Base-by-base conservation (phyloP, 2,797 vertebrate species). In the Falco cherrug region DNA sequence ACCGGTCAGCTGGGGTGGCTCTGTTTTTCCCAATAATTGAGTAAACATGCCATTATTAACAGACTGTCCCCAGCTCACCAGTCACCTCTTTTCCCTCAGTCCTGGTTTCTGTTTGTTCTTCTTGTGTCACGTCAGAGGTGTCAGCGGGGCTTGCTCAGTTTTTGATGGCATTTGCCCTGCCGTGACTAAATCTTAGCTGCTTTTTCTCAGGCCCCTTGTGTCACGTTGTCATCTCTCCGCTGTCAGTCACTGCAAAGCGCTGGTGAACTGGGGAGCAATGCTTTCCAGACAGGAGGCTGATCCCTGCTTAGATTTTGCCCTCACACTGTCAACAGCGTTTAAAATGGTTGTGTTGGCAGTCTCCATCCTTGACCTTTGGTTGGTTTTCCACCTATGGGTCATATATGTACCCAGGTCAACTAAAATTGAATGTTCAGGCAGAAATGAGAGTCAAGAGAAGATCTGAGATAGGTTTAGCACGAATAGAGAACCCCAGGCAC, bases 281-380 rank as follows among this genome's bases (percentile, higher is more conserved):
- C 11, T 26, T 13, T 43, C 31, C 26, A 5, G 56, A 5, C 35
- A 10, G 56, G 56, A 89, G 54, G 5, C 70, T 4, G 10, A 39
- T 13, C 50, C 35, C 16, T 10, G 16, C 15, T 60, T 41, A 8
- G 26, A 24, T 57, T 14, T 56, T 43, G 79, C 51, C 35, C 50
- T 70, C 22, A 5, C 15, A 0, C 33, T 71, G 50, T 25, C 1
- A 0, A 10, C 24, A 41, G 5, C 25, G 25, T 63, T 48, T 59
- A 24, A 56, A 56, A 3, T 8, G 13, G 48, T 51, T 43, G 60
- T 29, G 21, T 31, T 63, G 21, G 29, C 70, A 19, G 63, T 19
- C 53, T 53, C 39, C 35, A 12, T 61, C n/a, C 47, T 53, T 47
- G 25, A 25, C 29, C 47, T 76, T 61, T 22, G 63, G 28, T 16